Evolutionary conservation across 2,888 invertebrate species (phyloP), one percentile per base, ranked within the genome.

Genomic region (Strigamia transsilvanica): DNA sequence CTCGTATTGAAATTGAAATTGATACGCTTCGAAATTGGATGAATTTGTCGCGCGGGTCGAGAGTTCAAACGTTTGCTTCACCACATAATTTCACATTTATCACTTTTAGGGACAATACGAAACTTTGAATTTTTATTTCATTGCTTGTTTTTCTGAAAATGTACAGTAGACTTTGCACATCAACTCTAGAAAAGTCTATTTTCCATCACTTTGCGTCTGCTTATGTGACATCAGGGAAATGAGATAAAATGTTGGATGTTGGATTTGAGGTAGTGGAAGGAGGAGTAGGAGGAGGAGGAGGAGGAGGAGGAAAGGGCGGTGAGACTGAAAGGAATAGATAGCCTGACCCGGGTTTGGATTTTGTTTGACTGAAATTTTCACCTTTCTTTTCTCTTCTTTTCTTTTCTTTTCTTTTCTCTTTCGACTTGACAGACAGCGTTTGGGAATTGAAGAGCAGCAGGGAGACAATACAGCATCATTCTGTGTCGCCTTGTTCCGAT

Each of bases 291-390:
- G n/a, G 7, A 18, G n/a, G 2, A n/a, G 51, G n/a, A 6, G n/a
- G 4, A 51, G 18, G 15, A n/a, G 13, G 13, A n/a, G 51, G n/a
- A n/a, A 51, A 6, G 51, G n/a, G 51, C 1, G n/a, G 15, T 15
- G n/a, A 9, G 51, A 3, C 2, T 66, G 32, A 73, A 73, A 73
- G 73, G 32, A 73, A 73, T 32, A 73, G 73, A 73, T 73, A 32
- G 4, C 27, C 73, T 32, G 73, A 73, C 73, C 73, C 73, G 27
- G 32, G 13, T 73, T 73, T 73, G 73, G 73, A 73, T 73, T 73
- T 73, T 73, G 32, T 73, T 32, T 73, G 73, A 73, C 73, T 73
- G 73, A 73, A 73, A 73, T 73, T 32, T 73, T 73, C 32, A 73
- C 73, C 32, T 66, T n/a, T n/a, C n/a, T n/a, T n/a, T n/a, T n/a